Evolutionary conservation across 2,113 vertebrate genomes (phyloP).

Genomic region (Urocitellus parryii): DNA sequence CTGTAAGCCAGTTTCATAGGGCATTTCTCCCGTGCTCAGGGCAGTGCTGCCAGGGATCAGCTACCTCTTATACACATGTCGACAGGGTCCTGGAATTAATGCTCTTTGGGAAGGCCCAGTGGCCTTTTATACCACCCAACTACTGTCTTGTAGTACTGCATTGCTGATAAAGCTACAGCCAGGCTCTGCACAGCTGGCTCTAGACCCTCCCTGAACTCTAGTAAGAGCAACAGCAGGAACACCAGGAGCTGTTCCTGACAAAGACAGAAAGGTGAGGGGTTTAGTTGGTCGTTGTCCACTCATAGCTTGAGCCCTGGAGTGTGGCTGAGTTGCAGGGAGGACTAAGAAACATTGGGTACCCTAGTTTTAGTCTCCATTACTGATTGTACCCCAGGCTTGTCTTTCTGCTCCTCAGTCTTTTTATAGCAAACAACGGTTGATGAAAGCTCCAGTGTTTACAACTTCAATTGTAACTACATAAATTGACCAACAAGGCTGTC

Average conservation of each 20-base stretch:
- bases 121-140: not conserved
- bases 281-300: not conserved
- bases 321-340: not conserved
- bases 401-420: not conserved
- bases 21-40: not conserved
- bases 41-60: not conserved
- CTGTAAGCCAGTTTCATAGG: not conserved
- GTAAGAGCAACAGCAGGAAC: too few relatives aligned
- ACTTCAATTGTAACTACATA: not conserved
- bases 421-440: not conserved
- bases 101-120: not conserved
- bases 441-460: not conserved
- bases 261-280: not conserved
- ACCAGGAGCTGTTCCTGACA: not conserved
- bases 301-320: not conserved
- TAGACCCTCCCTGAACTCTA: not conserved
- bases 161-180: not conserved
- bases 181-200: not conserved
- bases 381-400: not conserved
- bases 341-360: not conserved
- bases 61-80: not conserved
- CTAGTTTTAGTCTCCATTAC: too few relatives aligned
- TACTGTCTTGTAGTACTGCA: too few relatives aligned
- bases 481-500: not conserved
- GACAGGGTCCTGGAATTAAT: accelerated